A percentile compares a stretch with the other conserved stretches of the same genome.
Evolutionary conservation across 1,140 invertebrate genomes (phyloP).

Genomic region (Battus philenor): DNA sequence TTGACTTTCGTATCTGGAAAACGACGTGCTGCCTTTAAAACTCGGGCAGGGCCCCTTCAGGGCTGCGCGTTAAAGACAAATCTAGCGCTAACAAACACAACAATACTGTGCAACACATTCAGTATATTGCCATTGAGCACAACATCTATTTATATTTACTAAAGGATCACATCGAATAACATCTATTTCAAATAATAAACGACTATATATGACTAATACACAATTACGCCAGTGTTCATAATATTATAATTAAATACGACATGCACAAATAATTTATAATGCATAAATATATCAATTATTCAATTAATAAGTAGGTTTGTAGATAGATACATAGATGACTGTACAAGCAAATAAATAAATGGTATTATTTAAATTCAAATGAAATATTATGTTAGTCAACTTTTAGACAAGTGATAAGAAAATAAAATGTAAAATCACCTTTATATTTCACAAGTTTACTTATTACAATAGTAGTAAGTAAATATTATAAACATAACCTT

Average conservation of each 20-base stretch:
- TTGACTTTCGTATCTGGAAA: slow-evolving; percentile 56
- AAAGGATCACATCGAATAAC: slow-evolving; percentile 18
- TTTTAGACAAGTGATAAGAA: no score
- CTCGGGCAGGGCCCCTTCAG: slow-evolving; percentile 22
- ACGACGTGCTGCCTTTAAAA: slow-evolving; percentile 46
- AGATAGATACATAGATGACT: no score
- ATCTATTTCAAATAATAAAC: slow-evolving; percentile 25
- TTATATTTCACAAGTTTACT: no score
- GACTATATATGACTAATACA: slow-evolving; percentile 40
- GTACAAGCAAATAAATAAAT: no score
- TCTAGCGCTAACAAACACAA: slow-evolving; percentile 24
- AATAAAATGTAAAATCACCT: no score
- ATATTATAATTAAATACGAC: slow-evolving; percentile 27
- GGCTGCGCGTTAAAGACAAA: slow-evolving; percentile 29
- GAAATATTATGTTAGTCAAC: no score
- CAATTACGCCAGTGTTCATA: slow-evolving; percentile 66
- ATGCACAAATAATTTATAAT: slow-evolving; percentile 32
- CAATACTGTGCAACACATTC: slow-evolving; percentile 42
- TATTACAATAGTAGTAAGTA: no score
- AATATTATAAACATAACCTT: no score
- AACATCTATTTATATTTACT: slow-evolving; percentile 35
- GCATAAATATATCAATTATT: slow-evolving; percentile 1
- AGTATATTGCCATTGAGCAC: slow-evolving; percentile 29
- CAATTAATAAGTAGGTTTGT: no score
- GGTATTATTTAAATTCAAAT: no score